phyloP scores from a whole-genome alignment of 1,140 invertebrate species.

The Penaeus indicus region DNA sequence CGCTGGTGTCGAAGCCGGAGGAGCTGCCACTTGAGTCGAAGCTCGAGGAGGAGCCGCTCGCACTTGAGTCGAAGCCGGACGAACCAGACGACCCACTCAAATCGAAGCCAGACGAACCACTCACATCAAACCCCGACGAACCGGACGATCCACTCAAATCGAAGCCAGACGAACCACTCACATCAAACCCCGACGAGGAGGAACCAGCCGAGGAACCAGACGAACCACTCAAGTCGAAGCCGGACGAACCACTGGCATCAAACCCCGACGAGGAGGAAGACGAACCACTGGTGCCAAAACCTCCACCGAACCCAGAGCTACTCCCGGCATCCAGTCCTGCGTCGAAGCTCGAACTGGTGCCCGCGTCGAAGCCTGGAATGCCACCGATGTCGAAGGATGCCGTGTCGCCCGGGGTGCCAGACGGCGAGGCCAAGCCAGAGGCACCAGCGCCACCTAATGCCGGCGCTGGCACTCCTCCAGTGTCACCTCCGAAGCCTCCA shows the following conservation, averaged over 20 bases:
- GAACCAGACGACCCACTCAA: neutral
- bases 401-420: no score
- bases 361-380: no score
- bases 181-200: no score
- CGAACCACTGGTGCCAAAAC: neutral
- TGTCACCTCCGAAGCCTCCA: neutral
- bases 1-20: no score
- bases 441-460: no score
- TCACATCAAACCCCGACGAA: neutral
- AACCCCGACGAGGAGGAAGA: no score
- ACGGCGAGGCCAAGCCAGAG: no score
- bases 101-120: neutral
- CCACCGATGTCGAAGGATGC: no score
- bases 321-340: no score
- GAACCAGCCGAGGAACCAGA: neutral
- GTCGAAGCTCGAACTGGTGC: no score
- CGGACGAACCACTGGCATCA: no score
- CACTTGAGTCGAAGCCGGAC: neutral
- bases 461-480: neutral
- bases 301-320: neutral
- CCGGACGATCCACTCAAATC: neutral
- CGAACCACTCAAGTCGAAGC: no score
- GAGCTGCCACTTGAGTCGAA: neutral
- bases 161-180: neutral
- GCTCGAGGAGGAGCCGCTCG: neutral